Evolutionary conservation across 2,888 invertebrate species (phyloP), one percentile per base, ranked within the genome.

Genomic region (Tetramorium bicarinatum): DNA sequence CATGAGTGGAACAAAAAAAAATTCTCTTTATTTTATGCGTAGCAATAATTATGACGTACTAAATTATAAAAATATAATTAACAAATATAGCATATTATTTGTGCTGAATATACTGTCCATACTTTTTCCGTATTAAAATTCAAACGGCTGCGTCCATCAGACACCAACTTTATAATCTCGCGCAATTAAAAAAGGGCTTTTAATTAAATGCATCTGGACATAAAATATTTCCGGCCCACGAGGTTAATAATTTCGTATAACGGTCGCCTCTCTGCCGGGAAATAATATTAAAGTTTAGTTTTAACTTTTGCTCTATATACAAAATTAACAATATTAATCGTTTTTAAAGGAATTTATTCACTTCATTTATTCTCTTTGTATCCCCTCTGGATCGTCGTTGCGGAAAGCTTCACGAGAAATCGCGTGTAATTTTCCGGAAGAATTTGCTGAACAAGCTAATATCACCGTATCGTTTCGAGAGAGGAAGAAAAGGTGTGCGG

Each of bases 371-470:
- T 75, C 62, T 29, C 8, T 6, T 67, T 49, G 41, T 44, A 44
- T 34, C 25, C 25, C n/a, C 9, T 41, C 13, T 9, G 13, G 25
- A 0, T 34, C 13, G 11, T 66, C 41, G 11, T 52, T 25, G 13
- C 11, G 52, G 3, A 41, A 18, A 8, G 4, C 38, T 66, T 18
- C 38, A 38, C 18, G 52, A 77, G 41, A 54, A 41, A 77, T 77
- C 25, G 66, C 25, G 38, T 47, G 34, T 54, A 66, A 77, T 77
- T 66, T 64, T 52, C 25, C 54, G 76, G 67, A 62, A 75, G 11
- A 77, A 77, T 9, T 13, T 41, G 52, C 66, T 77, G 52, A 77
- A 54, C 76, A 66, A 66, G 66, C 66, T 29, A 77, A 77, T 54
- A 66, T 52, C 18, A 18, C 38, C 41, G 18, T 41, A n/a, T 62